Conservation (phyloP, 2,888 invertebrate genomes). For the Nomada fabriciana region DNA sequence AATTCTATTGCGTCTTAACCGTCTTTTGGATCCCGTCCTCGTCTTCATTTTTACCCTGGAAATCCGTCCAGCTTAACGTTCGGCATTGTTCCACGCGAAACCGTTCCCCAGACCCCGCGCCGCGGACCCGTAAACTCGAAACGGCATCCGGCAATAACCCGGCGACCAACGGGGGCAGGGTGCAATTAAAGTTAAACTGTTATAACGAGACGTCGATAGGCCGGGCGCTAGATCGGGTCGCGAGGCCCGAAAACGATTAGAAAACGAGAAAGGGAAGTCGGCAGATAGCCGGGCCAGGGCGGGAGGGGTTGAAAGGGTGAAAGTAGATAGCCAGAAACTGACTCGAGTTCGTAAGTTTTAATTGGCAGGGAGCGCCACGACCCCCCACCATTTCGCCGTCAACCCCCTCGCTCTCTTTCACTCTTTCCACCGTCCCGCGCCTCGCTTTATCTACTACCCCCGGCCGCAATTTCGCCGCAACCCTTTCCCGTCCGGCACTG, state of each 20-base stretch:
- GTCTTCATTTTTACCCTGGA: not conserved
- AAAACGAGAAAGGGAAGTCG: constrained; percentile 53
- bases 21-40: too few relatives aligned
- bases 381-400: constrained; percentile 48
- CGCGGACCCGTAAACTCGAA: constrained; percentile 23
- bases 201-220: constrained; percentile 70
- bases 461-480: constrained; percentile 39
- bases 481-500: constrained; percentile 41
- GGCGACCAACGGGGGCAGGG: constrained; percentile 18
- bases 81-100: constrained; percentile 1
- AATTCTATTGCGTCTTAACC: too few relatives aligned
- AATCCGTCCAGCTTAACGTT: constrained; percentile 20
- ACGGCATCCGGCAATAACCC: constrained; percentile 39
- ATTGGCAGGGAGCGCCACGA: constrained; percentile 72
- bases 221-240: constrained; percentile 48
- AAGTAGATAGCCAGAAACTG: constrained; percentile 52
- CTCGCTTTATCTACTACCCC: constrained; percentile 32
- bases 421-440: constrained; percentile 35
- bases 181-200: constrained; percentile 70
- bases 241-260: constrained; percentile 57
- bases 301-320: constrained; percentile 1
- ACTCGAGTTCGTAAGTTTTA: constrained; percentile 75
- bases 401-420: constrained; percentile 34
- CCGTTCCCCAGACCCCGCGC: not conserved
- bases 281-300: not conserved